Conservation (phyloP, 2,888 invertebrate genomes). For the Pollenia angustigena region DNA sequence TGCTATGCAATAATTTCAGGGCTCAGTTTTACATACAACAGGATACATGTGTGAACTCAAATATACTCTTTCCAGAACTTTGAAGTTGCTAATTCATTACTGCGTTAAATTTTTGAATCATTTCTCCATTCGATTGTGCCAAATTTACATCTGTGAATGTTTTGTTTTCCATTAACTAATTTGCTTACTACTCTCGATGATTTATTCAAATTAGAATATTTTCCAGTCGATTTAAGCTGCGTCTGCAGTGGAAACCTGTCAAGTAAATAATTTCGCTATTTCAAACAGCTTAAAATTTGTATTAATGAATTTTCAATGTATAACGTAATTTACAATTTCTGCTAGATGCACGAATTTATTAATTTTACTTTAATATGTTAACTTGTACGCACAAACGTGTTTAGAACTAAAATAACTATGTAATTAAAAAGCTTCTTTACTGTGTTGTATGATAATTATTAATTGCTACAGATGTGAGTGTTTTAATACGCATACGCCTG, state of each 20-base stretch:
- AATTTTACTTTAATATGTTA: too few species aligned
- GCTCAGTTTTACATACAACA: too few species aligned
- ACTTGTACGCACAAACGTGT: too few species aligned
- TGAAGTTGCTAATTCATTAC: conserved; percentile 63
- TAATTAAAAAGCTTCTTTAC: background rate
- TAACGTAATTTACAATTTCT: too few species aligned
- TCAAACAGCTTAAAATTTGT: too few species aligned
- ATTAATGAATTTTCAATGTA: too few species aligned
- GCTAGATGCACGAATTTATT: too few species aligned
- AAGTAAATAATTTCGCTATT: too few species aligned
- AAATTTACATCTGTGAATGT: background rate
- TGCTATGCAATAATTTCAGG: too few species aligned
- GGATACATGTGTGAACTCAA: background rate
- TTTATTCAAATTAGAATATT: conserved; percentile 53
- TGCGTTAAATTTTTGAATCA: conserved; percentile 68
- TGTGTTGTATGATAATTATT: conserved; percentile 10
- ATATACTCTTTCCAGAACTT: conserved; percentile 13
- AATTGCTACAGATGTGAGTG: background rate
- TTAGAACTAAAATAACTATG: too few species aligned
- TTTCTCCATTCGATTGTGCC: conserved; percentile 39
- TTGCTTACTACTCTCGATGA: conserved; percentile 20
- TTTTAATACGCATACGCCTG: conserved; percentile 18
- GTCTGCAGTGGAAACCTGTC: too few species aligned
- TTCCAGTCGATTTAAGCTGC: background rate
- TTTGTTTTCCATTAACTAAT: too few species aligned